These are phyloP conservation scores for Genyomyrus donnyi DNA, from an alignment of 2,113 vertebrate genomes.

Conservation along the genomic window DNA sequence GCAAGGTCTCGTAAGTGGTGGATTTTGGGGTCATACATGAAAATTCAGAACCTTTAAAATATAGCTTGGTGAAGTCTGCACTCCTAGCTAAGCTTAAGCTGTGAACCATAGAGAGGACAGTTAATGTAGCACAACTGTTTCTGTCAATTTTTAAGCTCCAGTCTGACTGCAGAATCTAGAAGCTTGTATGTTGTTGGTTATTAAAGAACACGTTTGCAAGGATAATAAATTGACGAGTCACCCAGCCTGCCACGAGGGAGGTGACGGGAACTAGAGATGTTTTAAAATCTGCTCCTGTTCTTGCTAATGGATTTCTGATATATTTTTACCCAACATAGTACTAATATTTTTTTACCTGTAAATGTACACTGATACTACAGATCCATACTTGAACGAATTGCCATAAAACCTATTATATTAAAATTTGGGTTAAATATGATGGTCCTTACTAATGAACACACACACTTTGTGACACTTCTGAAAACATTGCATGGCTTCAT, in stretches of 20 bases:
- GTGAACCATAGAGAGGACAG: not conserved
- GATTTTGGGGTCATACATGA: not conserved
- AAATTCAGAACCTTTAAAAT: not conserved
- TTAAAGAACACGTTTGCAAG: not conserved
- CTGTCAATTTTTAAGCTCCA: not conserved
- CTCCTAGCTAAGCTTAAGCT: not conserved
- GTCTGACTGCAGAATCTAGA: not conserved
- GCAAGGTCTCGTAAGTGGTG: not conserved
- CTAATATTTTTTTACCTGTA: not conserved
- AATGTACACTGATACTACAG: not conserved
- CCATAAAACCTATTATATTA: not conserved
- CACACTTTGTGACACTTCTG: not conserved
- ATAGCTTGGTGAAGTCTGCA: not conserved
- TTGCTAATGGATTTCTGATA: not conserved
- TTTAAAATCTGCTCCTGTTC: not conserved
- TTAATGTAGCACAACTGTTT: not conserved
- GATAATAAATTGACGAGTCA: not conserved
- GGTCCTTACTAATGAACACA: not conserved
- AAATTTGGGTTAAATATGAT: not conserved
- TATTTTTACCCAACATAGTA: not conserved
- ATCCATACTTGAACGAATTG: not conserved
- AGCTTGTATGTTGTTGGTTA: not conserved
- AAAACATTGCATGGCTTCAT: not conserved
- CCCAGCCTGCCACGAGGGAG: not conserved
- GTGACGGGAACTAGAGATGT: not conserved